Base-by-base conservation (phyloP, 2,797 vertebrate genomes). In the Danio tinwini region DNA sequence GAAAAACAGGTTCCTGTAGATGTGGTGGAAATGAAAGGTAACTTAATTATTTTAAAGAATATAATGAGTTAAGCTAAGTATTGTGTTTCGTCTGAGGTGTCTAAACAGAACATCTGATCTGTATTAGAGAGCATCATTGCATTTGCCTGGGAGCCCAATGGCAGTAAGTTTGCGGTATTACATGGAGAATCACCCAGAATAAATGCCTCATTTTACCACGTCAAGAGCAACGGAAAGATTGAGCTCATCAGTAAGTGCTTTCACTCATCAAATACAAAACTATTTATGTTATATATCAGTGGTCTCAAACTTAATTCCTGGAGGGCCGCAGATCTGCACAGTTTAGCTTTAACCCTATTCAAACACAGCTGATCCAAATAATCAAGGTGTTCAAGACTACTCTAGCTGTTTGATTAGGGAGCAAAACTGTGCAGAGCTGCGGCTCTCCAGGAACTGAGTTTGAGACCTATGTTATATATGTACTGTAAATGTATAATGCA, bases 1-100 rank as follows among this genome's bases (percentile, higher is more conserved):
- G 98, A 99, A 88, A 99, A 99, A 74, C 98, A 99, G 89, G 98
- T 99, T 79, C 98, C 98, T 63, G 98, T 99, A 0, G 98, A 99
- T 82, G 97, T 99, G 77, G 97, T 99, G 55, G 98, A 99, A 86
- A 98, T 99, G 97, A 99, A 99, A 93, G 98, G 98, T 96, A 88
- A 91, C 91, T 5, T 39, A 6, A 39, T 6, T 61, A 29, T 29
- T 29, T 29, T 29, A 29, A 29, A 29, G 1, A 29, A 3, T 29
- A 29, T 29, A 29, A 29, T 29, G 29, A 29, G 29, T 29, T 29
- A 29, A 29, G 29, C 29, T 49, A 49, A 49, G 49, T 49, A 49
- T 55, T 17, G 13, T n/a, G 5, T 14, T 2, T 5, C 29, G 1
- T 80, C 17, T 84, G 85, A 0, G 52, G 8, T 55, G n/a, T 42